Evolutionary conservation across 2,113 vertebrate genomes (phyloP).

Genomic region (Bubo bubo): DNA sequence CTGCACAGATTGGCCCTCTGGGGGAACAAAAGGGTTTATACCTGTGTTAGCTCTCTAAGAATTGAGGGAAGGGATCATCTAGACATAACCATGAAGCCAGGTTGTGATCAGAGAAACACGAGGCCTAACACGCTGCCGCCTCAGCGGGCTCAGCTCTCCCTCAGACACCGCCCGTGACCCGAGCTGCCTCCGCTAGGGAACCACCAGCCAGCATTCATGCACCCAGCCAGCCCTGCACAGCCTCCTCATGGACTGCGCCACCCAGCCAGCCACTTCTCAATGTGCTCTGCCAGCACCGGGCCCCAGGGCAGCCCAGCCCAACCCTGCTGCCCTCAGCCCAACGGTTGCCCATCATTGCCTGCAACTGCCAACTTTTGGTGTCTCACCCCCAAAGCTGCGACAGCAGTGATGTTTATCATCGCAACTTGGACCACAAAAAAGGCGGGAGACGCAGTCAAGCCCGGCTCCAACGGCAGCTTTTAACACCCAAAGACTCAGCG

Average conservation of each 20-base stretch:
- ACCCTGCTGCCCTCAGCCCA: too few species aligned
- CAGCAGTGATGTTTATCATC: too few species aligned
- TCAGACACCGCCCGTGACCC: too few species aligned
- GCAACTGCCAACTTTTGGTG: too few species aligned
- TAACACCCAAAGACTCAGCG: fast-evolving
- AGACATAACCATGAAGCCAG: not conserved
- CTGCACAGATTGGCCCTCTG: fast-evolving
- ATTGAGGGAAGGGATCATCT: not conserved
- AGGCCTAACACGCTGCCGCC: fast-evolving
- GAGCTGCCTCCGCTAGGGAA: too few species aligned
- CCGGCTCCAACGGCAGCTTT: not conserved
- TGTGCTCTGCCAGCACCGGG: too few species aligned
- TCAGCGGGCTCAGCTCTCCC: not conserved
- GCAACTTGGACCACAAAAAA: fast-evolving
- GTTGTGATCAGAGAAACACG: not conserved
- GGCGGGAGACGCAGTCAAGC: too few species aligned
- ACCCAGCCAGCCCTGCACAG: not conserved
- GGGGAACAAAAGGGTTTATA: not conserved
- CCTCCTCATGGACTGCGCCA: not conserved
- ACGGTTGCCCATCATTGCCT: not conserved
- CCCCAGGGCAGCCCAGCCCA: too few species aligned
- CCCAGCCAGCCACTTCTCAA: not conserved
- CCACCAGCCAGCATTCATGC: fast-evolving
- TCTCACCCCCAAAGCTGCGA: too few species aligned
- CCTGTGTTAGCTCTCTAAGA: not conserved